phyloP scores from a whole-genome alignment of 2,888 invertebrate species.

The Eupithecia dodoneata region DNA sequence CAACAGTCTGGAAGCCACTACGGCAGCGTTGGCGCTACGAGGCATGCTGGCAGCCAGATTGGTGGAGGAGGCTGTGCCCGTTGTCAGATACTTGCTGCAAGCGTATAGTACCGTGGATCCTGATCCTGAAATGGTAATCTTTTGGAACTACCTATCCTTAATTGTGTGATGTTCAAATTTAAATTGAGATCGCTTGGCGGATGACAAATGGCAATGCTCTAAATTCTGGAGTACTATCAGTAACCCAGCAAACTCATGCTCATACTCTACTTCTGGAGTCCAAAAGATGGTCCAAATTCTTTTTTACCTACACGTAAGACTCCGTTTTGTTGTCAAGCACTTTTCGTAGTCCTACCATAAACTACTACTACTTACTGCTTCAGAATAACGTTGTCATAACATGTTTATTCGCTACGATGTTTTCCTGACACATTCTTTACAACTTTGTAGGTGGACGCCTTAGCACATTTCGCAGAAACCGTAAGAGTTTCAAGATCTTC shows the following conservation, averaged over 20 bases:
- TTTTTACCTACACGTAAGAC: too few relatives aligned
- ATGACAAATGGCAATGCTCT: background rate
- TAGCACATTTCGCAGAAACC: constrained; percentile 73
- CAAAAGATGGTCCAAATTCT: background rate
- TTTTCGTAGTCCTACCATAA: too few relatives aligned
- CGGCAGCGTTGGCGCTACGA: constrained; percentile 94
- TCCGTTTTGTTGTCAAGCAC: too few relatives aligned
- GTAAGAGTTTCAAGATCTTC: constrained; percentile 55
- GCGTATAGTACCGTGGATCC: constrained; percentile 62
- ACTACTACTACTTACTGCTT: too few relatives aligned
- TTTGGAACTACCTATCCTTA: background rate
- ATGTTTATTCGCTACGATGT: background rate
- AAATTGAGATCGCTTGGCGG: background rate
- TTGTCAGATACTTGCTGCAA: constrained; percentile 69
- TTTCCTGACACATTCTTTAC: constrained; percentile 7
- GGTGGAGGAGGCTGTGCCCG: constrained; percentile 68
- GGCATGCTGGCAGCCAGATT: constrained; percentile 83
- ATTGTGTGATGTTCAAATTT: background rate
- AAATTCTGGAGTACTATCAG: background rate
- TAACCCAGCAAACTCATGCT: background rate
- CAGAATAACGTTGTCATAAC: too few relatives aligned
- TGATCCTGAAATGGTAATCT: constrained; percentile 73
- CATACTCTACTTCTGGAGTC: background rate
- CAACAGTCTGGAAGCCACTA: constrained; percentile 86
- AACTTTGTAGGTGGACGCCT: constrained; percentile 71